Conservation (phyloP, 2,113 vertebrate species). For the Astur gentilis region DNA sequence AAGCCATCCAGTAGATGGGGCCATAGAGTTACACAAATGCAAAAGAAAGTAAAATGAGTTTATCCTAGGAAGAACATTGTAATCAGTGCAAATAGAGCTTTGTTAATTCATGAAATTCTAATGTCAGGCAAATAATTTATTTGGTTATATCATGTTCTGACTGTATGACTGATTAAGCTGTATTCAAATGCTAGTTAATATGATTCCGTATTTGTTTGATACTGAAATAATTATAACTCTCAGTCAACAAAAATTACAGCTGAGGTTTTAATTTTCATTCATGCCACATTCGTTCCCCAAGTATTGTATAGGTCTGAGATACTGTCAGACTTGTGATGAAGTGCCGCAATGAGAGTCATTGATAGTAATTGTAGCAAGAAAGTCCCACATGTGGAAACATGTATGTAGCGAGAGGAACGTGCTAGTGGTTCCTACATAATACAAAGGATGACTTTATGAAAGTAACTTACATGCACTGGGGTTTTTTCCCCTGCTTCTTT, state of each 20-base stretch:
- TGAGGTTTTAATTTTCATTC: not conserved
- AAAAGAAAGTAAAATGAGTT: too few species aligned
- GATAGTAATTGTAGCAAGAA: not conserved
- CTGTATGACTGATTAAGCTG: not conserved
- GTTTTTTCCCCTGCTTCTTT: not conserved
- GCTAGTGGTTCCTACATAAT: not conserved
- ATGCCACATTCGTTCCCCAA: not conserved
- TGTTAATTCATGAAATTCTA: not conserved
- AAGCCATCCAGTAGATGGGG: constrained; percentile 54
- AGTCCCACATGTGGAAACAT: not conserved
- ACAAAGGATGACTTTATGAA: too few species aligned
- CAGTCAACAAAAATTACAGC: not conserved
- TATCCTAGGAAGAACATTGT: not conserved
- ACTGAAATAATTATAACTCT: not conserved
- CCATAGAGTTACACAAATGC: not conserved
- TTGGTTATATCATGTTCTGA: not conserved
- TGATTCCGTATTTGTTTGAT: not conserved
- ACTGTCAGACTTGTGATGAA: not conserved
- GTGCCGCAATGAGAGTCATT: not conserved
- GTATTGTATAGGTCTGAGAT: not conserved
- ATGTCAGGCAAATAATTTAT: not conserved
- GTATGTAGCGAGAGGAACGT: rapidly evolving
- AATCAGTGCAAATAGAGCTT: not conserved
- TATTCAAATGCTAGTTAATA: not conserved
- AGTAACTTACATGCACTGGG: not conserved